phyloP scores from a whole-genome alignment of 64 coral and sea anemone genomes.

The Pachyseris speciosa region DNA sequence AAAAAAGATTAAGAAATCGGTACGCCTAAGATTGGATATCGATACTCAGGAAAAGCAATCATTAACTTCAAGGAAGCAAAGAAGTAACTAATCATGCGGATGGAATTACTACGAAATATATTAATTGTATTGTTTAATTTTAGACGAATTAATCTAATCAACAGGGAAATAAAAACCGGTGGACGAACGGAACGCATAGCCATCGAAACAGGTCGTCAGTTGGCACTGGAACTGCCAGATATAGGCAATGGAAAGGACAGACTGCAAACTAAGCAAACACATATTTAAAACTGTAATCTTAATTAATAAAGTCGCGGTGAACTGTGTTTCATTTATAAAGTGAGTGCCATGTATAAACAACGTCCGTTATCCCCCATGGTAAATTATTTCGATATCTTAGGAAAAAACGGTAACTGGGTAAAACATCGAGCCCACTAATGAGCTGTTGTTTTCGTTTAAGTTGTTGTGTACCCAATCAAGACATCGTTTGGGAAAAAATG shows the following conservation, averaged over 20 bases:
- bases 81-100: no score
- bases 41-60: no score
- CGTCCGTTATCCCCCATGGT: not conserved
- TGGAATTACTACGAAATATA: no score
- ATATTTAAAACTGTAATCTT: slow-evolving; percentile 28
- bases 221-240: slow-evolving; percentile 75
- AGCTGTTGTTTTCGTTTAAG: slow-evolving; percentile 61
- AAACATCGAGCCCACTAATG: slow-evolving; percentile 28
- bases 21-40: no score
- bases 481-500: slow-evolving; percentile 66
- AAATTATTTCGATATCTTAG: not conserved
- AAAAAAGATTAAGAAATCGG: slow-evolving; percentile 9
- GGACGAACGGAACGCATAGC: slow-evolving; percentile 72
- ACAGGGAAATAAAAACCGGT: slow-evolving; percentile 60
- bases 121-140: no score
- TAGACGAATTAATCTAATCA: no score
- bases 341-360: not conserved
- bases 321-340: not conserved
- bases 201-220: slow-evolving; percentile 79
- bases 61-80: no score
- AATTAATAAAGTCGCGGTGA: slow-evolving; percentile 14
- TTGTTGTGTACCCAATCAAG: slow-evolving; percentile 73
- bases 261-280: slow-evolving; percentile 71
- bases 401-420: not conserved
- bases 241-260: slow-evolving; percentile 69